Conservation (phyloP, 1,140 invertebrate species). For the Procambarus virginalis region DNA sequence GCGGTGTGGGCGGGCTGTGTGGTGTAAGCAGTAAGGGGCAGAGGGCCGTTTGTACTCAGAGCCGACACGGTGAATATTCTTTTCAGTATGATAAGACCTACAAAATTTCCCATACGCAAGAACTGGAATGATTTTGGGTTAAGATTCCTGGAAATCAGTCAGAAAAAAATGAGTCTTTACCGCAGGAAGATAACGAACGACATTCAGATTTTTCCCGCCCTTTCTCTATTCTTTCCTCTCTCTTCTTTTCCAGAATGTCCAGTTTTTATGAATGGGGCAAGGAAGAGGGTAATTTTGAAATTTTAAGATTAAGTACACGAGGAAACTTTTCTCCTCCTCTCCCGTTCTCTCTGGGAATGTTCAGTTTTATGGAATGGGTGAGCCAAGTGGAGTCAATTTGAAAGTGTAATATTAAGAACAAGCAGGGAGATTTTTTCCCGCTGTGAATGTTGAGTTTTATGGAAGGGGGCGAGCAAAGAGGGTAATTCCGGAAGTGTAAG, state of each 20-base stretch:
- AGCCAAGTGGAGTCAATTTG: slow-evolving; percentile 62
- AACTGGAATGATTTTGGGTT: slow-evolving; percentile 55
- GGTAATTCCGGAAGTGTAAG: slow-evolving; percentile 55
- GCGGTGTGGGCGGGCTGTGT: too few relatives aligned
- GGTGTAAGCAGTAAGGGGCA: not conserved
- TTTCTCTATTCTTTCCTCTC: not conserved
- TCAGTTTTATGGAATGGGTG: slow-evolving; percentile 66
- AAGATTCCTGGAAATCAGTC: slow-evolving; percentile 59
- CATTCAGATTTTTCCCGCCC: not conserved
- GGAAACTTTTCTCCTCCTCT: slow-evolving; percentile 7
- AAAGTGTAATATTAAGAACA: slow-evolving; percentile 64
- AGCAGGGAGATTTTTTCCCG: slow-evolving; percentile 22
- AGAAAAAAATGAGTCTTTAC: slow-evolving; percentile 36
- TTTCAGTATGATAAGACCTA: not conserved
- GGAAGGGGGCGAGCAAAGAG: slow-evolving; percentile 50
- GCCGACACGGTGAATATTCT: not conserved
- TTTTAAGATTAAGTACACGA: slow-evolving; percentile 57
- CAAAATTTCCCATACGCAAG: slow-evolving; percentile 36
- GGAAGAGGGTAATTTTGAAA: slow-evolving; percentile 65
- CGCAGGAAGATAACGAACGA: slow-evolving; percentile 48
- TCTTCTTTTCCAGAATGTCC: slow-evolving; percentile 49
- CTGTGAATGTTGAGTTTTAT: slow-evolving; percentile 55
- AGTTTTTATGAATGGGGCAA: slow-evolving; percentile 54
- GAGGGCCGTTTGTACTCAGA: too few relatives aligned
- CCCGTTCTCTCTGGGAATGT: slow-evolving; percentile 24